Conservation (phyloP, 2,113 vertebrate species). For the Herpailurus yagouaroundi region DNA sequence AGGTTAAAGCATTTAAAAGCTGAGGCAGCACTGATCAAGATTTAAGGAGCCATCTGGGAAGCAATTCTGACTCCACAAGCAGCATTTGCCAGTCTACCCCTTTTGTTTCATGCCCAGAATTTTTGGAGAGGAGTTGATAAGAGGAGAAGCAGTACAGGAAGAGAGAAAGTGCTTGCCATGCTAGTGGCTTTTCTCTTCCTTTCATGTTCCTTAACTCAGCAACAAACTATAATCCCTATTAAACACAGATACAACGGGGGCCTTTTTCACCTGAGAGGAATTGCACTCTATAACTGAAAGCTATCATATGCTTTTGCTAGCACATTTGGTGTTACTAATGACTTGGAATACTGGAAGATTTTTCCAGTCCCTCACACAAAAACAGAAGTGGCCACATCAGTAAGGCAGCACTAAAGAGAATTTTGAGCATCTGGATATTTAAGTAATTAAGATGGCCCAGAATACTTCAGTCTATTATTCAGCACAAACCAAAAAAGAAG, state of each 20-base stretch:
- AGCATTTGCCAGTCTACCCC: background rate
- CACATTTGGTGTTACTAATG: conserved; percentile 30
- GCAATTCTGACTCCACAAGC: background rate
- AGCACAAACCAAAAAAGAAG: background rate
- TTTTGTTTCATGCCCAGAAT: background rate
- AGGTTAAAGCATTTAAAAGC: background rate
- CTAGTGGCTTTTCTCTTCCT: background rate
- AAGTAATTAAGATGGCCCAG: conserved; percentile 32
- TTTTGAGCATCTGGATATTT: conserved; percentile 41
- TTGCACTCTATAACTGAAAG: background rate
- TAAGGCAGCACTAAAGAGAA: conserved; percentile 36
- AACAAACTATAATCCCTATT: background rate
- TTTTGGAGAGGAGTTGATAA: background rate
- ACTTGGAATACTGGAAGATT: background rate
- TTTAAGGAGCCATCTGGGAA: background rate
- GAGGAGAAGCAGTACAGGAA: background rate
- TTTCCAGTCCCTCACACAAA: conserved; percentile 46
- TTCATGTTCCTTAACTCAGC: background rate
- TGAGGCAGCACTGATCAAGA: background rate
- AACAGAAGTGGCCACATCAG: conserved; percentile 9
- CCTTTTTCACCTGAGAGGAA: conserved; percentile 26
- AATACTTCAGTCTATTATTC: background rate
- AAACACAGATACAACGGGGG: background rate
- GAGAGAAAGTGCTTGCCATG: background rate
- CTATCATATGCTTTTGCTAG: background rate